Evolutionary conservation across 2,113 vertebrate species (phyloP).

Genomic region (Chaetura pelagica): DNA sequence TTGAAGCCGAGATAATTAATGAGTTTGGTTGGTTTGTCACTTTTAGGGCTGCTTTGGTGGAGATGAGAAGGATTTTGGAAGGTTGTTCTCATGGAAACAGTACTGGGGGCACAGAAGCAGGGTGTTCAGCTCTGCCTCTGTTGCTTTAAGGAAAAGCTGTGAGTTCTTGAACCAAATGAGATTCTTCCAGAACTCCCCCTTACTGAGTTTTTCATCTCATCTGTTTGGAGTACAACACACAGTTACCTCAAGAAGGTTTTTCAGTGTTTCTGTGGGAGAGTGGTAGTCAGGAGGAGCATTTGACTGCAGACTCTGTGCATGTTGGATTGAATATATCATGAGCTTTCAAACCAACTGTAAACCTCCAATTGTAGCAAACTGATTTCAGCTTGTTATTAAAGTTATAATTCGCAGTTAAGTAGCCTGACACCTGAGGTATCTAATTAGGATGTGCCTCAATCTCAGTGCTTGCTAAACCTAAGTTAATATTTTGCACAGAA

Average conservation of each 20-base stretch:
- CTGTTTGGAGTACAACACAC: not conserved
- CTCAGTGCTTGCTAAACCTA: not conserved
- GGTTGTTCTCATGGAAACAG: not conserved
- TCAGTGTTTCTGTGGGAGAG: not conserved
- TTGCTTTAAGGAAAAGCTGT: not conserved
- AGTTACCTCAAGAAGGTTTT: not conserved
- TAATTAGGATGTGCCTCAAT: slow-evolving; percentile 1
- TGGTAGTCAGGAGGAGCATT: not conserved
- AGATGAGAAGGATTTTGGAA: not conserved
- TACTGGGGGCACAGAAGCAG: not conserved
- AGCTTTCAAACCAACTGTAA: not conserved
- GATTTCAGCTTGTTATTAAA: not conserved
- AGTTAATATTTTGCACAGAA: slow-evolving; percentile 23
- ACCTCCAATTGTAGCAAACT: not conserved
- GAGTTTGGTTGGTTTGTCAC: not conserved
- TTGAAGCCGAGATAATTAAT: not conserved
- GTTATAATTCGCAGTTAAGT: not conserved
- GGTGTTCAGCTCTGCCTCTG: not conserved
- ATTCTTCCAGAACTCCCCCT: not conserved
- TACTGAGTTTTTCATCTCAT: not conserved
- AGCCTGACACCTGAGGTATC: not conserved
- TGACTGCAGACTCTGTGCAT: not conserved
- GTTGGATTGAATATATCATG: not conserved
- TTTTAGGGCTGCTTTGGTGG: not conserved
- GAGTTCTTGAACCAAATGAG: not conserved